These are phyloP conservation scores for Tachysurus vachellii DNA, from an alignment of 2,113 vertebrate genomes.

Conservation along the genomic window DNA sequence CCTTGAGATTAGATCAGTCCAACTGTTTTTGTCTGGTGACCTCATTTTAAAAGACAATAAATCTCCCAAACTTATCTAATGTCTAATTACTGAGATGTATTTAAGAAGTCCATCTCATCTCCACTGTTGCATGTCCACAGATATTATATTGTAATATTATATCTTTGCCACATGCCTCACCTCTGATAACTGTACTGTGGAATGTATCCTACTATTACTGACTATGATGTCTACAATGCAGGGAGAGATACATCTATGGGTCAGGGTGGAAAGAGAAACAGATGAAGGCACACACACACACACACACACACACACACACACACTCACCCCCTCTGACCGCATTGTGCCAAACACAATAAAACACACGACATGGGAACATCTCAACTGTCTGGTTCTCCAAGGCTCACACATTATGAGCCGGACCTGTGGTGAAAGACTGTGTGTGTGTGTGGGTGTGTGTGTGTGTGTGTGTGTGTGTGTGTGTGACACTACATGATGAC, in stretches of 20 bases:
- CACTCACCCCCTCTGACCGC: slow-evolving; percentile 51
- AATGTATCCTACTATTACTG: neutral
- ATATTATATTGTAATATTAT: neutral
- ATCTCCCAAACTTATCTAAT: too few relatives aligned
- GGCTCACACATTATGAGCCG: slow-evolving; percentile 58
- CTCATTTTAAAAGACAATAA: neutral
- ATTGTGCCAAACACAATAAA: slow-evolving; percentile 67
- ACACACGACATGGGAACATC: slow-evolving; percentile 69
- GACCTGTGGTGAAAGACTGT: slow-evolving; percentile 48
- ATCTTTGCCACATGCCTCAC: neutral
- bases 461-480: slow-evolving; percentile 22
- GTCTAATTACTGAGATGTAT: neutral
- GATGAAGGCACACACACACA: slow-evolving; percentile 7
- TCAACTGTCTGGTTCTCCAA: slow-evolving; percentile 70
- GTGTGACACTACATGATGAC: neutral
- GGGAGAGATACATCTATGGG: neutral
- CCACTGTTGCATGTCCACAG: neutral
- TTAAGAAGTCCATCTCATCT: neutral
- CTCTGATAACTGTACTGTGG: neutral
- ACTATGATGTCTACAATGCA: neutral
- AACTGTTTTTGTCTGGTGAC: neutral
- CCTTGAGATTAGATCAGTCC: neutral
- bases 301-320: slow-evolving; percentile 6
- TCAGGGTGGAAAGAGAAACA: slow-evolving; percentile 22
- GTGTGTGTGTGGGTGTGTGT: neutral